A percentile compares a stretch with the other conserved stretches of the same genome.
These are phyloP conservation scores for Sycobia sp. DNA, from an alignment of 1,140 invertebrate species.

Conservation along the genomic window DNA sequence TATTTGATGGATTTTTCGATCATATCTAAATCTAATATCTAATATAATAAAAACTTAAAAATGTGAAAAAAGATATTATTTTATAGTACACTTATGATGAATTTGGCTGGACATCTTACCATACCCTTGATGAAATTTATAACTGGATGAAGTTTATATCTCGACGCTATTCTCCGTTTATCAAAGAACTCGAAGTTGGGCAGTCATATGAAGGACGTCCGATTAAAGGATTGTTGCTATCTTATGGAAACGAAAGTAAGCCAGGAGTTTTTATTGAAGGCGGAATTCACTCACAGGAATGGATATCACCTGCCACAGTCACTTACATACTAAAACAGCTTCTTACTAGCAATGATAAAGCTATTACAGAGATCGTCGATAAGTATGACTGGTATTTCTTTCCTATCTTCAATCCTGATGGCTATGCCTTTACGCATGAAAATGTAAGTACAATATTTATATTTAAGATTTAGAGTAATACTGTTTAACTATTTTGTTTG, in stretches of 20 bases:
- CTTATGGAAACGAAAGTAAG: constrained; percentile 57
- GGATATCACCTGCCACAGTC: constrained; percentile 74
- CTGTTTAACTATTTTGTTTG: no score
- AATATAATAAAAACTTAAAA: no score
- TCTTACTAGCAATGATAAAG: constrained; percentile 60
- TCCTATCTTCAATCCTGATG: no score
- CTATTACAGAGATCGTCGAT: constrained; percentile 61
- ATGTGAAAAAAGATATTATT: no score
- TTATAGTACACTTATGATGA: no score
- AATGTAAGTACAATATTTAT: no score
- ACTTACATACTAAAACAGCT: constrained; percentile 72
- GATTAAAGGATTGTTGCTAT: constrained; percentile 67
- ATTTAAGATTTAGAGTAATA: no score
- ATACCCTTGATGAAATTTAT: constrained; percentile 62
- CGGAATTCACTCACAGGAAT: constrained; percentile 78
- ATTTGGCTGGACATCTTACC: constrained; percentile 62
- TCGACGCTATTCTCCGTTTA: constrained; percentile 56
- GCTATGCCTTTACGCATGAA: constrained; percentile 71
- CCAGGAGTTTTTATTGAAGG: constrained; percentile 66
- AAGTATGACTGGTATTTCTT: constrained; percentile 73
- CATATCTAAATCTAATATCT: no score
- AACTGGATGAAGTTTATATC: constrained; percentile 58
- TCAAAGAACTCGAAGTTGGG: constrained; percentile 63
- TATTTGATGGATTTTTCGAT: no score
- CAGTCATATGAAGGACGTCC: constrained; percentile 65